phyloP scores from a whole-genome alignment of 2,113 vertebrate species.

The Callipepla californica region DNA sequence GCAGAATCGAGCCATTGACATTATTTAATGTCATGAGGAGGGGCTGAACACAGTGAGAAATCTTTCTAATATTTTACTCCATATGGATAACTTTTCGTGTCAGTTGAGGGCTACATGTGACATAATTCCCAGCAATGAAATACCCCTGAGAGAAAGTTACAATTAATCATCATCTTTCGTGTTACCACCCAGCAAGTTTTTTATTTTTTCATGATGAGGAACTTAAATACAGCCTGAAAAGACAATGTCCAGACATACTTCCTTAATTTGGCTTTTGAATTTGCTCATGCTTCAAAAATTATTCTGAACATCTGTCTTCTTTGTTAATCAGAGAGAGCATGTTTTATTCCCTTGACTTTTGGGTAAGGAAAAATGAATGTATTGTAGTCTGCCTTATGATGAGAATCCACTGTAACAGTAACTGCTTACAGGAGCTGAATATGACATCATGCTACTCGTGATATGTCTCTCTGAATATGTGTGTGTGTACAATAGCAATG shows the following conservation, averaged over 20 bases:
- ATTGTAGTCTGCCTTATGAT: background rate
- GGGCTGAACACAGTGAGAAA: background rate
- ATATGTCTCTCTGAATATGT: rapidly evolving
- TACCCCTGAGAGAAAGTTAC: slow-evolving; percentile 12
- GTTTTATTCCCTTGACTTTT: slow-evolving; percentile 25
- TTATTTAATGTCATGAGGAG: background rate
- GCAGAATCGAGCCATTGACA: background rate
- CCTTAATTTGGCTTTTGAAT: slow-evolving; percentile 54
- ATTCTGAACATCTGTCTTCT: slow-evolving; percentile 45
- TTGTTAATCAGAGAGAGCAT: slow-evolving; percentile 6
- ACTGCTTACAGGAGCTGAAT: background rate
- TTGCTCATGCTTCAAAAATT: slow-evolving; percentile 29
- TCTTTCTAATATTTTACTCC: background rate
- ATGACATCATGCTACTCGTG: background rate
- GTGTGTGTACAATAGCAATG: background rate
- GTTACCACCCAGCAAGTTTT: slow-evolving; percentile 43
- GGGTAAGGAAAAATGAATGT: background rate
- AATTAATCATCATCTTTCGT: slow-evolving; percentile 24
- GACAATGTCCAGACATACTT: background rate
- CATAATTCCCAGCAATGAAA: slow-evolving; percentile 19
- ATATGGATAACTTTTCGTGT: background rate
- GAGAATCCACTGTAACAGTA: slow-evolving; percentile 5
- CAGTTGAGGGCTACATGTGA: background rate
- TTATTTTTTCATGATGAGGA: slow-evolving; percentile 18
- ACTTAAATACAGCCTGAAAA: slow-evolving; percentile 13